A percentile compares a stretch with the other conserved stretches of the same genome.
Evolutionary conservation across 2,113 vertebrate genomes (phyloP).

Genomic region (Macaca fascicularis): T2T-MFA8v1.1 NC_088379.1:141876501-141877000

Average conservation of each 20-base stretch:
- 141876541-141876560: neutral
- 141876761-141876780: neutral
- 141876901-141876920: no score
- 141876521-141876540: neutral
- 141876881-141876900: no score
- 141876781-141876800: neutral
- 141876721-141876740: neutral
- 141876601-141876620: neutral
- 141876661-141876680: no score
- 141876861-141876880: neutral
- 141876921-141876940: no score
- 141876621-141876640: neutral
- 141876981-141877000: neutral
- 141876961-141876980: neutral
- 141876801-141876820: neutral
- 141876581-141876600: neutral
- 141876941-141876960: neutral
- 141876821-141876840: neutral
- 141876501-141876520: neutral
- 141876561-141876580: neutral
- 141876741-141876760: neutral
- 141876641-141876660: neutral
- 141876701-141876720: no score
- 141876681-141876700: no score
- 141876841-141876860: neutral